Evolutionary conservation across 2,113 vertebrate genomes (phyloP).

Genomic region (Mionectes macconnelli): DNA sequence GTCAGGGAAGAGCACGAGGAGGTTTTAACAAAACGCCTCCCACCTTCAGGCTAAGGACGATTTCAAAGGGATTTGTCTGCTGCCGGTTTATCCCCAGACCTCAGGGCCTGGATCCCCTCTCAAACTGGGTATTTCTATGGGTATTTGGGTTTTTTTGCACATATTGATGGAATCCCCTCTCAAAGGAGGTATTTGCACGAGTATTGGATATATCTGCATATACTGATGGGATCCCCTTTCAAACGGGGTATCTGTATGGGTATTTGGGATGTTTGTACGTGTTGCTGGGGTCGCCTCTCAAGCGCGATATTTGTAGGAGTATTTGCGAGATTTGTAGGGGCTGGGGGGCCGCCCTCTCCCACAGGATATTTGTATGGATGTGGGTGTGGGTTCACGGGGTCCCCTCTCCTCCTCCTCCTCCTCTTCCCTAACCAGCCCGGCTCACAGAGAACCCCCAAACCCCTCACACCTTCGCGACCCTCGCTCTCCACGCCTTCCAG

Average conservation of each 20-base stretch:
- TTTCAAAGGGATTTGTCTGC: not conserved
- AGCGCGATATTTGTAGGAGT: not conserved
- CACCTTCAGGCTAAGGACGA: not conserved
- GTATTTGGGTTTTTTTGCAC: not conserved
- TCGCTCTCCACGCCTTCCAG: not conserved
- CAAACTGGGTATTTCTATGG: not conserved
- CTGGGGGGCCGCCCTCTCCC: not conserved
- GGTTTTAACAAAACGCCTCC: not conserved
- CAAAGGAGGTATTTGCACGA: not conserved
- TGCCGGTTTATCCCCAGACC: not conserved
- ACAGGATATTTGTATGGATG: not conserved
- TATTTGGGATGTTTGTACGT: fast-evolving
- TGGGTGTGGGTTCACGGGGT: not conserved
- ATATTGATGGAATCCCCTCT: not conserved
- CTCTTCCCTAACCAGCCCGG: not conserved
- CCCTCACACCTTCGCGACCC: not conserved
- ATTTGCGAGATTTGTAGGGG: too few species aligned
- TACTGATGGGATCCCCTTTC: too few species aligned
- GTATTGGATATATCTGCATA: too few species aligned
- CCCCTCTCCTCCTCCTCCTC: not conserved
- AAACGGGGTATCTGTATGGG: too few species aligned
- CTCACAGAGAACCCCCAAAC: not conserved
- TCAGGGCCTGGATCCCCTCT: not conserved
- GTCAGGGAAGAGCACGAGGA: not conserved
- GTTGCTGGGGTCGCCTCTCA: not conserved